A percentile compares a stretch with the other conserved stretches of the same genome.
These are phyloP conservation scores for Eupithecia insigniata DNA, from an alignment of 2,888 invertebrate species.

Conservation along the genomic window DNA sequence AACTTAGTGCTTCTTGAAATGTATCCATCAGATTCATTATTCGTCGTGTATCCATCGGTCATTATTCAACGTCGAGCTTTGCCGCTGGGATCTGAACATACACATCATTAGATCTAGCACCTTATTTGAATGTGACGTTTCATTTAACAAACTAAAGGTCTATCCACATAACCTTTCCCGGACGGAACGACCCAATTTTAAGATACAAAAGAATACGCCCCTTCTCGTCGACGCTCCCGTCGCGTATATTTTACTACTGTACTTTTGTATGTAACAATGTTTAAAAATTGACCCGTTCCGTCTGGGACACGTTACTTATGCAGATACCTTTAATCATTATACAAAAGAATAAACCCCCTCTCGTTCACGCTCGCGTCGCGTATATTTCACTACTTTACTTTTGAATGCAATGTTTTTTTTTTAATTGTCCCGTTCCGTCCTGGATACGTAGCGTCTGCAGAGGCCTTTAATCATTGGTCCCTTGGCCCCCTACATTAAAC, in stretches of 20 bases:
- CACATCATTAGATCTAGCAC: constrained; percentile 7
- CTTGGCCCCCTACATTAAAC: no score
- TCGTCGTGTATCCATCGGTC: no score
- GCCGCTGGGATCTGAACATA: background rate
- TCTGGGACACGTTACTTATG: background rate
- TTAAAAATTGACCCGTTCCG: no score
- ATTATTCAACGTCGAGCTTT: background rate
- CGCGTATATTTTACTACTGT: background rate
- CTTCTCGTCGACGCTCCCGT: background rate
- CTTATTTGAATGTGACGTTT: background rate
- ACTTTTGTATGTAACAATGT: no score
- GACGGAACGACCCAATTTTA: background rate
- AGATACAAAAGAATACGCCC: background rate
- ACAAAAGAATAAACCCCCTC: background rate
- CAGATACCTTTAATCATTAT: background rate
- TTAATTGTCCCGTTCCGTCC: no score
- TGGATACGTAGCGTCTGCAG: background rate
- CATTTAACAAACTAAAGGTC: background rate
- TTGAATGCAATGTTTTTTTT: no score
- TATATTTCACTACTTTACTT: background rate
- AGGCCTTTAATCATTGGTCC: no score
- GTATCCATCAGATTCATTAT: background rate
- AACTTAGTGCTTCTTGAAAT: background rate
- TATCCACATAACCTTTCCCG: background rate
- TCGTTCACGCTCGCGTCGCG: background rate